Percentiles rank a stretch among this genome's conserved stretches.
Evolutionary conservation across 2,888 invertebrate species (phyloP).

Genomic region (Caenorhabditis sp.): DNA sequence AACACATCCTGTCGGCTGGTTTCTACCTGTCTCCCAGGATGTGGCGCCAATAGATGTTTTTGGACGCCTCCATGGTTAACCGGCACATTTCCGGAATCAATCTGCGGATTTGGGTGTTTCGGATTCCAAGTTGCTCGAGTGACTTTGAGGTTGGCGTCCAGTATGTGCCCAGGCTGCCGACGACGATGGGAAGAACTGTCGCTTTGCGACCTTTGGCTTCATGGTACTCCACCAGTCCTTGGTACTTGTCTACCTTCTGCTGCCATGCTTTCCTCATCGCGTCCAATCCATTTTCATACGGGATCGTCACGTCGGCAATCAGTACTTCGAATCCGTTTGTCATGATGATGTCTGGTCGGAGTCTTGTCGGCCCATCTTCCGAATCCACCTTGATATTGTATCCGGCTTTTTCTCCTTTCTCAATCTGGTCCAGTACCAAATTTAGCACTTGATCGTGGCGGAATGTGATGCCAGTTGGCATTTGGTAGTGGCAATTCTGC

Average conservation of each 20-base stretch:
- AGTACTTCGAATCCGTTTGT: not conserved
- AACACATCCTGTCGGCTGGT: no score
- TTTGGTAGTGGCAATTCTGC: not conserved
- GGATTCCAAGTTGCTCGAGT: not conserved
- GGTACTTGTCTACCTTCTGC: conserved; percentile 23
- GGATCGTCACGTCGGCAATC: conserved; percentile 17
- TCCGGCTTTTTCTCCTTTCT: not conserved
- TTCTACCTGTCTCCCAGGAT: conserved; percentile 1
- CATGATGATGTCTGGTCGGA: conserved; percentile 9
- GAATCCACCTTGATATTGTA: conserved; percentile 5
- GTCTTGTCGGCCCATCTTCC: not conserved
- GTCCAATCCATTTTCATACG: conserved; percentile 22
- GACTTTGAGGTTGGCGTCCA: not conserved
- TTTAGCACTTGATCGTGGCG: conserved; percentile 15
- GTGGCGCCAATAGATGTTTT: conserved; percentile 32
- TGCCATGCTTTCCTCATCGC: not conserved
- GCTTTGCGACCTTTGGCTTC: no score
- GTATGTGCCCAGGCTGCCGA: conserved; percentile 15
- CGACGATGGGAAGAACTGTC: no score
- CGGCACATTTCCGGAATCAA: not conserved
- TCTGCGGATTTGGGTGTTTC: not conserved
- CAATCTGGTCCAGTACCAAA: not conserved
- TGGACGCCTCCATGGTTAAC: not conserved
- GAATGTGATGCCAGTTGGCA: not conserved
- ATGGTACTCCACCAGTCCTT: no score